A percentile compares a stretch with the other conserved stretches of the same genome.
Conservation (phyloP, 1,140 invertebrate species). For the Musca domestica region DNA sequence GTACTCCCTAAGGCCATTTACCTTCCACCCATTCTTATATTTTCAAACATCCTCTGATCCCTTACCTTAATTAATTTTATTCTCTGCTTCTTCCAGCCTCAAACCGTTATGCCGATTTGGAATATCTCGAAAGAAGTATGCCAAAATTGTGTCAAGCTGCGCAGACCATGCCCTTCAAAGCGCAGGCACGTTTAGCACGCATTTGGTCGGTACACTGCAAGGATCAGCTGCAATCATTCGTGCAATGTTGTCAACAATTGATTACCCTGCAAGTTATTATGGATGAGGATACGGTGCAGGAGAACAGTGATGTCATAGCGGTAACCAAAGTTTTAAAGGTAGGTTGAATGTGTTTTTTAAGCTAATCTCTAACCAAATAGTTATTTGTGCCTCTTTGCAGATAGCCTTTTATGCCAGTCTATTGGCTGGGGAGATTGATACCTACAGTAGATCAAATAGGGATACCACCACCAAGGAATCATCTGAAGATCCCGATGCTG, state of each 20-base stretch:
- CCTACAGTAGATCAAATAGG: conserved; percentile 35
- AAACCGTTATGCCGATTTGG: conserved; percentile 60
- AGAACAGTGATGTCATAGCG: conserved; percentile 76
- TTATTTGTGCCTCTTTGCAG: conserved; percentile 55
- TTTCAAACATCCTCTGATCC: conserved; percentile 27
- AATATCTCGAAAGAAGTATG: conserved; percentile 79
- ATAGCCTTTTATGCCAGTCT: conserved; percentile 89
- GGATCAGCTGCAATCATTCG: conserved; percentile 67
- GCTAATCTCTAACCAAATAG: too few species aligned
- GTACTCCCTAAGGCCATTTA: too few species aligned
- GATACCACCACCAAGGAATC: conserved; percentile 24
- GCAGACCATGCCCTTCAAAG: conserved; percentile 66
- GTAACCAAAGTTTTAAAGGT: conserved; percentile 82
- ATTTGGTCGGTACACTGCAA: conserved; percentile 75
- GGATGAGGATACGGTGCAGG: conserved; percentile 75
- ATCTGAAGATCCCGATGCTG: conserved; percentile 27
- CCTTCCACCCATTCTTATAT: too few species aligned
- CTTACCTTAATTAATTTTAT: neutral
- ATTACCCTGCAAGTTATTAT: conserved; percentile 80
- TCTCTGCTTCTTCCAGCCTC: conserved; percentile 47
- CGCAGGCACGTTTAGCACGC: conserved; percentile 77
- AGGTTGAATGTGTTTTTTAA: too few species aligned
- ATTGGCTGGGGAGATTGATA: conserved; percentile 74
- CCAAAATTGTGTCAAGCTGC: conserved; percentile 79
- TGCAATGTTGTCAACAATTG: conserved; percentile 82